A percentile compares a stretch with the other conserved stretches of the same genome.
phyloP scores from a whole-genome alignment of 2,113 vertebrate genomes.

The Aythya baeri region DNA sequence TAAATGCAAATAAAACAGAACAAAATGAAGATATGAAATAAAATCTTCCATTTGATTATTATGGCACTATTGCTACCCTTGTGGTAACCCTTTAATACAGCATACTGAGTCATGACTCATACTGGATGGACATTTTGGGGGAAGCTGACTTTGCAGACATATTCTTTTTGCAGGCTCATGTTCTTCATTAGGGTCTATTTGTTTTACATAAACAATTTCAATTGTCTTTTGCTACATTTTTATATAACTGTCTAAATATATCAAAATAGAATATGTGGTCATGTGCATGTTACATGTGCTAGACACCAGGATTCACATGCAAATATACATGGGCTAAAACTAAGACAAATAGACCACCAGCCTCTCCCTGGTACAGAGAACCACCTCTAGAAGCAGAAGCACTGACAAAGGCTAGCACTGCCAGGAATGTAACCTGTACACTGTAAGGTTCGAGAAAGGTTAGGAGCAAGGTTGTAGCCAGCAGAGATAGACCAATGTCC shows the following conservation, averaged over 20 bases:
- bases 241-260: neutral
- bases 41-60: neutral
- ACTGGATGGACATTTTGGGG: neutral
- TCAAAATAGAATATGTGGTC: neutral
- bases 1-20: neutral
- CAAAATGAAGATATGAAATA: neutral
- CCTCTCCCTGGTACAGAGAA: neutral
- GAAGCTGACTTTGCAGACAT: neutral
- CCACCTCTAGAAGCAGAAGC: neutral
- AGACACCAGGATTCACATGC: neutral
- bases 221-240: neutral
- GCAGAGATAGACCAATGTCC: neutral
- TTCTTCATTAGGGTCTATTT: neutral
- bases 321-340: neutral
- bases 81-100: neutral
- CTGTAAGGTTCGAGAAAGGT: neutral
- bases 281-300: neutral
- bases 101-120: neutral
- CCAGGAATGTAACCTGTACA: neutral
- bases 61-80: neutral
- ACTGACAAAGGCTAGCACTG: neutral
- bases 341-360: neutral
- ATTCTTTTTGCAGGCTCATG: neutral
- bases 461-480: fast-evolving
- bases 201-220: neutral